These are phyloP conservation scores for Cryptoblepharus egeriae DNA, from an alignment of 2,797 vertebrate species.

Conservation along the genomic window DNA sequence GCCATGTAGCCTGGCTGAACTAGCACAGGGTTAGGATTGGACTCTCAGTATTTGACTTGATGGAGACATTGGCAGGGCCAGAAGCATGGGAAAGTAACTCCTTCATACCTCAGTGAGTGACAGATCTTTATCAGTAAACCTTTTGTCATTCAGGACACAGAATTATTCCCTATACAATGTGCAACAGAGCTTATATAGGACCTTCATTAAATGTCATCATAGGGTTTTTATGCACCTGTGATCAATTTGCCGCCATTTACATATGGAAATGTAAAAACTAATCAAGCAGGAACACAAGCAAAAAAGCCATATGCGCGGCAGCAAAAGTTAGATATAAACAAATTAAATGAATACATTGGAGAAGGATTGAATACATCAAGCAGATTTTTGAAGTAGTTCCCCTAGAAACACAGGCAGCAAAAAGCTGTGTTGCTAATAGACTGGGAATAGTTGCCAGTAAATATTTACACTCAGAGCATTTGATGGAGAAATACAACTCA, in stretches of 20 bases:
- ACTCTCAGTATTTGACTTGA: too few species aligned
- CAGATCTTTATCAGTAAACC: background rate
- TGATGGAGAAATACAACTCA: slow-evolving; percentile 56
- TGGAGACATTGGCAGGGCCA: too few species aligned
- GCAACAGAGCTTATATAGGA: slow-evolving; percentile 34
- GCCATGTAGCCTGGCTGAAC: too few species aligned
- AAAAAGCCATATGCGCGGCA: slow-evolving; percentile 60
- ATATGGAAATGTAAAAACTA: slow-evolving; percentile 67
- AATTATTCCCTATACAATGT: slow-evolving; percentile 42
- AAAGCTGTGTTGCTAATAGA: slow-evolving; percentile 40
- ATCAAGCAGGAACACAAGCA: slow-evolving; percentile 61
- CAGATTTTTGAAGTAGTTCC: slow-evolving; percentile 58
- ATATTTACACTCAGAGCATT: slow-evolving; percentile 56
- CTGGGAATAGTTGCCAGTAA: slow-evolving; percentile 56
- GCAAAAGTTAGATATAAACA: slow-evolving; percentile 27
- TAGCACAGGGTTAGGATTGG: too few species aligned
- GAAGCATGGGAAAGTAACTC: too few species aligned
- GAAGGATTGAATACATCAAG: slow-evolving; percentile 58
- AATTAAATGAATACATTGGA: slow-evolving; percentile 54
- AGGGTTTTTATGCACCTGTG: slow-evolving; percentile 42
- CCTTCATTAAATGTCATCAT: slow-evolving; percentile 38
- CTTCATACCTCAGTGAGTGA: background rate
- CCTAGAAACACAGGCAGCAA: slow-evolving; percentile 48
- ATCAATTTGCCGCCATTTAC: slow-evolving; percentile 64
- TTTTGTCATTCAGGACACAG: slow-evolving; percentile 45